Evolutionary conservation across 2,113 vertebrate species (phyloP).

Genomic region (Accipiter cooperii): DNA sequence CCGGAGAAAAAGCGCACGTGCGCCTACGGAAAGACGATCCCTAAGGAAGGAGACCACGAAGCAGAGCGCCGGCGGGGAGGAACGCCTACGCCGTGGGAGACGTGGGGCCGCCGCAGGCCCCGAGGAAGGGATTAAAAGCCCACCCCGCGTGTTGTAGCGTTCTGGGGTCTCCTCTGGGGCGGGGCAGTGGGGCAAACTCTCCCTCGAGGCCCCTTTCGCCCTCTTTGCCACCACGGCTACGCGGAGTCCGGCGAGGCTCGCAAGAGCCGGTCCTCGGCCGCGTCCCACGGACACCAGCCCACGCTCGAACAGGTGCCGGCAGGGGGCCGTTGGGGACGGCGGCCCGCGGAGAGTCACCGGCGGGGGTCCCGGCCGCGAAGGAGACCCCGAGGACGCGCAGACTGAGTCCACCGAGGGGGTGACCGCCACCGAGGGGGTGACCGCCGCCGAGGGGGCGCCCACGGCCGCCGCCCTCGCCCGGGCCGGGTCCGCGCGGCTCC

Average conservation of each 20-base stretch:
- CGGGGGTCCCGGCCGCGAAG: neutral
- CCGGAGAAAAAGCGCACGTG: neutral
- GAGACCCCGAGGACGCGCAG: too few species aligned
- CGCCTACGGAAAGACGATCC: neutral
- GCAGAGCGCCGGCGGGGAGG: fast-evolving
- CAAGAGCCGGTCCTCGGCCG: neutral
- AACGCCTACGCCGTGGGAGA: neutral
- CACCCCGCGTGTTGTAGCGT: neutral
- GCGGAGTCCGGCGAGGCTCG: fast-evolving
- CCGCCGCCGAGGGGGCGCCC: neutral
- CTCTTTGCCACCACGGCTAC: fast-evolving
- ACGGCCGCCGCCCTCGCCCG: too few species aligned
- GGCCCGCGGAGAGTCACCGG: neutral
- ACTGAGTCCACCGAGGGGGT: neutral
- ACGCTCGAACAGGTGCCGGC: fast-evolving
- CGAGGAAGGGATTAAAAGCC: neutral
- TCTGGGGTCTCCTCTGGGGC: fast-evolving
- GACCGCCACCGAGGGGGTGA: too few species aligned
- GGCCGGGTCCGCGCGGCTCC: neutral
- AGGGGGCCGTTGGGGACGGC: neutral
- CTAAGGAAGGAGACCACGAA: neutral
- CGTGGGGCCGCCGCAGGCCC: neutral
- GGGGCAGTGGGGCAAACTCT: neutral
- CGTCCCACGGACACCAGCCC: neutral
- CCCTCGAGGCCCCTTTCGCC: too few species aligned